phyloP scores from a whole-genome alignment of 2,113 vertebrate genomes.

The Oenanthe oenanthe region DNA sequence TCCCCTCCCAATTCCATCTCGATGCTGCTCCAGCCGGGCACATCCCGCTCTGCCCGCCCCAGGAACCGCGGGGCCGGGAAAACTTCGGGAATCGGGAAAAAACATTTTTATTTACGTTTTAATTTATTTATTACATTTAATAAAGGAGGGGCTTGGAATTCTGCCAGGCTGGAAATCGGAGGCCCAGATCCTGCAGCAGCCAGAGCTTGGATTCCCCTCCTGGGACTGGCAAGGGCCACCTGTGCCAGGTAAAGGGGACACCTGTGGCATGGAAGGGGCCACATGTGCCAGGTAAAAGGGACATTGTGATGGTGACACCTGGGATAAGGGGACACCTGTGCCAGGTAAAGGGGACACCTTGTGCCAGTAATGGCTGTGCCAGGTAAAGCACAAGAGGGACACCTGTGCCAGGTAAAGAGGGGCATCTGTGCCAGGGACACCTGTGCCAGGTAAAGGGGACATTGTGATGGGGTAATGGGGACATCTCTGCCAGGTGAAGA shows the following conservation, averaged over 20 bases:
- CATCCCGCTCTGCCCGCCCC: neutral
- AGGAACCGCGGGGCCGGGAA: fast-evolving
- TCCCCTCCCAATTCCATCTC: fast-evolving
- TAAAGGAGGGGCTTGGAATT: neutral
- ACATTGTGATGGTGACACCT: no score
- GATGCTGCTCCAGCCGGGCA: neutral
- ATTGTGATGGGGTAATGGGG: no score
- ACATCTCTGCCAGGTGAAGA: no score
- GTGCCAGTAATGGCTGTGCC: no score
- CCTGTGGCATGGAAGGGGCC: no score
- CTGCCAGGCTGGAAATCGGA: neutral
- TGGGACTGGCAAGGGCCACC: no score
- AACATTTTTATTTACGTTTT: no score
- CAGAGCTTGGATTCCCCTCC: neutral
- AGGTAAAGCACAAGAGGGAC: no score
- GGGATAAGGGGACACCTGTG: no score
- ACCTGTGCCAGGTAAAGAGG: no score
- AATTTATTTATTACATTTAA: no score
- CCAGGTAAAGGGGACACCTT: no score
- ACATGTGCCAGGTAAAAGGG: neutral
- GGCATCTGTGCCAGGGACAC: neutral
- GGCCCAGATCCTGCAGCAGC: neutral
- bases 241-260: neutral
- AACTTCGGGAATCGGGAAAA: neutral
- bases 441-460: neutral